These are phyloP conservation scores for Metallyticus violacea DNA, from an alignment of 2,888 invertebrate genomes.

Conservation along the genomic window DNA sequence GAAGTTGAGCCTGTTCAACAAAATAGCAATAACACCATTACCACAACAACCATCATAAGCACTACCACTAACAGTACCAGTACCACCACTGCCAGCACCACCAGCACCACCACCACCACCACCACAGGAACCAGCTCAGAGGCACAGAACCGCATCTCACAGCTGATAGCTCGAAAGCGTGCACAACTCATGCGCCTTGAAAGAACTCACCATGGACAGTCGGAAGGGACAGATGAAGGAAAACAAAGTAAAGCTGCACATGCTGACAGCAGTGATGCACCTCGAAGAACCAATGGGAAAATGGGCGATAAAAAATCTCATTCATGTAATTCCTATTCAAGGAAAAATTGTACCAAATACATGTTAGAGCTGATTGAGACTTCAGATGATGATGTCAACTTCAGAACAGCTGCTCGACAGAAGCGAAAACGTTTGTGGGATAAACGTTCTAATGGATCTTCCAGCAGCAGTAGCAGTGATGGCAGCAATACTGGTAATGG, in stretches of 20 bases:
- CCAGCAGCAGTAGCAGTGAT: not conserved
- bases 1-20: not conserved
- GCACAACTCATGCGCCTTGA: slow-evolving; percentile 41
- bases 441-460: not conserved
- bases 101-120: not conserved
- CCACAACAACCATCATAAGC: not conserved
- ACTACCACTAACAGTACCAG: not conserved
- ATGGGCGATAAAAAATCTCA: not conserved
- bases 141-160: slow-evolving; percentile 61
- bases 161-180: slow-evolving; percentile 69
- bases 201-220: slow-evolving; percentile 35
- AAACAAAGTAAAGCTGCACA: not conserved
- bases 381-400: slow-evolving; percentile 18
- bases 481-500: not conserved
- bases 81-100: not conserved
- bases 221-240: not conserved
- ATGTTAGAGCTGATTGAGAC: slow-evolving; percentile 20
- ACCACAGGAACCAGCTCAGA: not conserved
- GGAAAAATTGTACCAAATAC: not conserved
- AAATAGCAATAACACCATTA: not conserved
- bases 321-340: not conserved
- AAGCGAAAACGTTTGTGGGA: not conserved
- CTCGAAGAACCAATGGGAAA: not conserved
- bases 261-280: not conserved
- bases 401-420: not conserved